These are phyloP conservation scores for Pseudanteris insignis DNA, from an alignment of 2,888 invertebrate genomes.

Conservation along the genomic window DNA sequence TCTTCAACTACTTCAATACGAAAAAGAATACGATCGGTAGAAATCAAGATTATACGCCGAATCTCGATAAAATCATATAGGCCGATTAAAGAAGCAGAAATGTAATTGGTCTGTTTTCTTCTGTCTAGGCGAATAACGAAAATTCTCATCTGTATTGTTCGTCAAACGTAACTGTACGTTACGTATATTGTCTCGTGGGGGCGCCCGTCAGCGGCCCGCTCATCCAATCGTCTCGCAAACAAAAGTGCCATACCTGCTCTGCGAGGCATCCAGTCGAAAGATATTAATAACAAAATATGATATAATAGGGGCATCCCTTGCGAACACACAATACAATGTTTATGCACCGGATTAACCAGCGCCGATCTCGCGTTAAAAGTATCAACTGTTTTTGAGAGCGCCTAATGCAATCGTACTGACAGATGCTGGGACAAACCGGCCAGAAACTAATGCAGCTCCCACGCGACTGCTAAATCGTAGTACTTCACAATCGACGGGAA, in stretches of 20 bases:
- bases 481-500: too few species aligned
- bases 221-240: conserved; percentile 49
- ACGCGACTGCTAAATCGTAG: too few species aligned
- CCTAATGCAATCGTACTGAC: too few species aligned
- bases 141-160: conserved; percentile 53
- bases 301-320: conserved; percentile 64
- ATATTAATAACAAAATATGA: conserved; percentile 67
- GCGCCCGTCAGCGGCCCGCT: conserved; percentile 48
- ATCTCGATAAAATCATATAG: conserved; percentile 11
- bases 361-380: conserved; percentile 51
- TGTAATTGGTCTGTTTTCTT: conserved; percentile 33
- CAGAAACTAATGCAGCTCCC: too few species aligned
- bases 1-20: too few species aligned
- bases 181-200: conserved; percentile 37
- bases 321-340: conserved; percentile 65
- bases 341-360: conserved; percentile 64
- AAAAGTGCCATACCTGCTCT: conserved; percentile 61
- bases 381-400: conserved; percentile 34
- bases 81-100: conserved; percentile 22
- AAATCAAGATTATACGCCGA: too few species aligned
- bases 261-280: conserved; percentile 64
- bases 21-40: too few species aligned
- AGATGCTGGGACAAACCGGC: conserved; percentile 52
- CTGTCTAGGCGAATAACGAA: conserved; percentile 35
- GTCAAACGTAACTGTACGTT: conserved; percentile 54